phyloP scores from a whole-genome alignment of 2,888 invertebrate species.

The Atethmia centrago region DNA sequence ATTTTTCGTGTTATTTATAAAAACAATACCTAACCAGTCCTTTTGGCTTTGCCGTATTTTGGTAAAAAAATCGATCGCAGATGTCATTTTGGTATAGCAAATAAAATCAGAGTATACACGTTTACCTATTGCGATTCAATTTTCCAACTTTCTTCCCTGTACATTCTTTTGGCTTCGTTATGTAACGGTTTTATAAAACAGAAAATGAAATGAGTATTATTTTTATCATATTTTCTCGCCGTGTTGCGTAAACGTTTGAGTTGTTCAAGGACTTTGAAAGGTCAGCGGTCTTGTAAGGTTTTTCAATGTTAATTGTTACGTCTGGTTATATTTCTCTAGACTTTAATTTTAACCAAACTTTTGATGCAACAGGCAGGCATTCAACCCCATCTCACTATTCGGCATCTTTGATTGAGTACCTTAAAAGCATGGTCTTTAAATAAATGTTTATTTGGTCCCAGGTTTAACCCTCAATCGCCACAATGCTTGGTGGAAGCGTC shows the following conservation, averaged over 20 bases:
- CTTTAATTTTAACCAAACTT: background rate
- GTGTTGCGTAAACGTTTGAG: slow-evolving; percentile 10
- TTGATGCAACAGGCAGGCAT: no score
- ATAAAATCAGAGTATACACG: no score
- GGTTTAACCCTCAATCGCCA: slow-evolving; percentile 32
- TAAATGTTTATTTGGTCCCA: slow-evolving; percentile 20
- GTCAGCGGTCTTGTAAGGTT: slow-evolving; percentile 14
- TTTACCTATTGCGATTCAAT: background rate
- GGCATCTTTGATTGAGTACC: background rate
- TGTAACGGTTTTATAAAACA: background rate
- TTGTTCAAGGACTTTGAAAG: slow-evolving; percentile 17
- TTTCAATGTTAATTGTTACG: background rate
- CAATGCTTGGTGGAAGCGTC: slow-evolving; percentile 88
- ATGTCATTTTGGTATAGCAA: no score
- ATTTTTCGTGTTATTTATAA: no score
- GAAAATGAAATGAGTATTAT: background rate
- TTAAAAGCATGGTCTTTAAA: background rate
- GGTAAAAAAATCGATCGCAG: no score
- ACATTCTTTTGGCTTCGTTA: slow-evolving; percentile 27
- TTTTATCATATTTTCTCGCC: background rate
- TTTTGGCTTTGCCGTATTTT: no score
- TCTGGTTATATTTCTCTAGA: slow-evolving; percentile 2
- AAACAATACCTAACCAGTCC: no score
- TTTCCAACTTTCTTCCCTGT: background rate
- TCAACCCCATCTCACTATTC: background rate